Percentiles rank a stretch among this genome's conserved stretches.
Conservation (phyloP, 2,888 invertebrate species). For the Patella ulyssiponensis region DNA sequence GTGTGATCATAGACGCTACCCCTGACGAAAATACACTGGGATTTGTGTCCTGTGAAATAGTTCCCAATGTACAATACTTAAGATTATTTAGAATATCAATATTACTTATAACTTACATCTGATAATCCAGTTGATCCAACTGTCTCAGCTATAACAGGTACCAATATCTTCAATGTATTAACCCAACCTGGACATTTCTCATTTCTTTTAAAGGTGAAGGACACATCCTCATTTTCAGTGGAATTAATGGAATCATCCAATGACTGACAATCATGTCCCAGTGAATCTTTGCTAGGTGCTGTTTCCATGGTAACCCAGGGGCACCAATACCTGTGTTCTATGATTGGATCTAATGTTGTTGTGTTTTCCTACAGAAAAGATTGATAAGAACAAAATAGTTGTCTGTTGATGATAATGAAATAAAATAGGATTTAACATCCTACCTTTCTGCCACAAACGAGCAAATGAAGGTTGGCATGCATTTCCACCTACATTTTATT, state of each 20-base stretch:
- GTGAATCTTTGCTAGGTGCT: background rate
- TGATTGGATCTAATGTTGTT: constrained; percentile 54
- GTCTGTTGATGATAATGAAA: no score
- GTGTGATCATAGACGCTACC: no score
- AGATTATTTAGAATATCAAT: no score
- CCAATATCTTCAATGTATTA: constrained; percentile 31
- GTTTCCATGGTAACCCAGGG: constrained; percentile 51
- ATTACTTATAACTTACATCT: background rate
- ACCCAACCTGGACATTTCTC: constrained; percentile 33
- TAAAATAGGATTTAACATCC: no score
- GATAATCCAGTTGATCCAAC: constrained; percentile 8
- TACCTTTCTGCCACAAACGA: no score
- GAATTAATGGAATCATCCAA: background rate
- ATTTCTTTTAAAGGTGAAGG: constrained; percentile 12
- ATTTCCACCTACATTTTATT: no score
- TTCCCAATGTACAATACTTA: no score
- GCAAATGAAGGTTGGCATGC: no score
- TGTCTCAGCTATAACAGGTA: constrained; percentile 26
- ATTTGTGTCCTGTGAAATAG: no score
- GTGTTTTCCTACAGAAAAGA: constrained; percentile 39
- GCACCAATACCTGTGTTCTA: constrained; percentile 63
- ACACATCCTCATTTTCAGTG: background rate
- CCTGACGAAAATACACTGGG: no score
- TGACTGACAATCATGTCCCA: background rate
- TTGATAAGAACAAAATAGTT: no score